These are phyloP conservation scores for Astropecten irregularis DNA, from an alignment of 53 echinoderm and acorn worm species.

Conservation along the genomic window DNA sequence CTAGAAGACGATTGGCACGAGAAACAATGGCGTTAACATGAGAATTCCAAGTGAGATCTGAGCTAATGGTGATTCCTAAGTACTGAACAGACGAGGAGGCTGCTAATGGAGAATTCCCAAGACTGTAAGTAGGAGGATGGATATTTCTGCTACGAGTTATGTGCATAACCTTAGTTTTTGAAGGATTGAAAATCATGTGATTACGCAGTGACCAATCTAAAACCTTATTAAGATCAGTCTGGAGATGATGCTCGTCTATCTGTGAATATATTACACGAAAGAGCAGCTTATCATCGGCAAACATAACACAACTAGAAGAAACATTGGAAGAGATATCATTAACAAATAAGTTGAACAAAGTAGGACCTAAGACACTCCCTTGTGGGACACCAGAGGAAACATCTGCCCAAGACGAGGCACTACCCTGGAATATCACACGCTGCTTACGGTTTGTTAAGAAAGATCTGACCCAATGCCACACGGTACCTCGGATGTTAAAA, in stretches of 20 bases:
- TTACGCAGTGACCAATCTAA: not conserved
- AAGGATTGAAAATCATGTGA: not conserved
- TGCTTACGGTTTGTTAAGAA: conserved; percentile 1
- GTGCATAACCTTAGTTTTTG: not conserved
- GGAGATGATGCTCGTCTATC: not conserved
- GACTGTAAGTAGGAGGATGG: not conserved
- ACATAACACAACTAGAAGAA: not conserved
- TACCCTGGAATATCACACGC: conserved; percentile 9
- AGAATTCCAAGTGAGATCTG: not conserved
- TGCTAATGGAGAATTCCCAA: not conserved
- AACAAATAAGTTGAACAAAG: not conserved
- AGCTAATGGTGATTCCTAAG: not conserved
- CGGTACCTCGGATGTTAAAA: not conserved
- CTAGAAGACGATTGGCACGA: conserved; percentile 15
- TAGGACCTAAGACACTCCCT: not conserved
- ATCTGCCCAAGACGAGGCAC: not conserved
- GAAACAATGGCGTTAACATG: conserved; percentile 7
- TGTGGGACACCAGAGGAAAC: conserved; percentile 18
- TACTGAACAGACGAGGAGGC: not conserved
- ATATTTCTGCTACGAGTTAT: not conserved
- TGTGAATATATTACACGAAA: not conserved
- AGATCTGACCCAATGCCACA: conserved; percentile 14
- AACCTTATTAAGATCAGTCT: not conserved
- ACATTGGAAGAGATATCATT: not conserved
- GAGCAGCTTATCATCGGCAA: not conserved